Base-by-base conservation (phyloP, 2,797 vertebrate species). In the Taeniopygia guttata region DNA sequence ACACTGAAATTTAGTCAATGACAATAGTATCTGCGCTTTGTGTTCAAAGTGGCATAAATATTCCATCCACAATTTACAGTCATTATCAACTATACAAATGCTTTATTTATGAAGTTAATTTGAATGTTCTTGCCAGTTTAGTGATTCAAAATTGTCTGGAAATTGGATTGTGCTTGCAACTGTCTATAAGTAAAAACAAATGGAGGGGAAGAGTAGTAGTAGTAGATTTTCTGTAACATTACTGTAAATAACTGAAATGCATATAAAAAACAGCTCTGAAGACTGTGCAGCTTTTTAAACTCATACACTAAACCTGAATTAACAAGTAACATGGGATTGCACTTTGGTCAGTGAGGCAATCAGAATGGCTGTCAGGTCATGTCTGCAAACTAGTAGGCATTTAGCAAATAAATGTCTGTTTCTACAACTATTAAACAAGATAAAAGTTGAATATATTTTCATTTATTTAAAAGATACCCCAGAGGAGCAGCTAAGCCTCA, bases 201-300 rank as follows among this genome's bases (percentile, higher is more conserved):
- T 55, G 72, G 45, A 96, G 40, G 83, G 27, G 85, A 96, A 93
- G 80, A 86, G 8, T 27, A 87, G 34, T 46, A 90, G 66, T 74
- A 77, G 75, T 60, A 92, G n/a, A 90, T 20, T 89, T 90, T 90
- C 87, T 94, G 76, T 62, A 89, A 87, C 26, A n/a, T 91, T 66
- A 29, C 38, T 97, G 96, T 97, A 97, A 93, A 96, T 97, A 96
- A 94, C 62, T 70, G 90, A 87, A 93, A 90, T 40, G 55, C 59
- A 64, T 87, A 96, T 72, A 81, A 75, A 66, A 86, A 83, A 87
- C 46, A 76, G 79, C 54, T 88, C 92, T 87, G 69, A 95, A 89
- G 34, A n/a, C 4, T 76, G 27, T 63, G 56, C 75, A 96, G 68
- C 80, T 91, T 91, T 68, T 68, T 36, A 17, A 73, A 74, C 19